phyloP scores from a whole-genome alignment of 2,797 vertebrate genomes.

The Phalloptychus januarius region DNA sequence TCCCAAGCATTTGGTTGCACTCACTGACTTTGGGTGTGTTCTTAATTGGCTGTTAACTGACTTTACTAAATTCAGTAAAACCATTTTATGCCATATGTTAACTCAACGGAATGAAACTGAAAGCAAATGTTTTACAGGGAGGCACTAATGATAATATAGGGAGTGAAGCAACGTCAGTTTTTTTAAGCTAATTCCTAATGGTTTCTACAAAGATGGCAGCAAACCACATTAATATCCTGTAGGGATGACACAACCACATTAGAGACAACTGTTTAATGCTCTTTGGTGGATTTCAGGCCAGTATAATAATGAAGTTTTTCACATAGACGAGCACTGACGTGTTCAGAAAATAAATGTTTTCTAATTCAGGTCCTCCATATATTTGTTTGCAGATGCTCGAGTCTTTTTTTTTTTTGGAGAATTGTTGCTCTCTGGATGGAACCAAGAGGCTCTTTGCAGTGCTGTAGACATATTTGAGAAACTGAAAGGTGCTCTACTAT shows the following conservation, averaged over 20 bases:
- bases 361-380: conserved; percentile 50
- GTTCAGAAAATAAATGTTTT: conserved; percentile 54
- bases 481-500: conserved; percentile 71
- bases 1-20: conserved; percentile 11
- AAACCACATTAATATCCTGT: conserved; percentile 76
- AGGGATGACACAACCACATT: conserved; percentile 70
- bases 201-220: conserved; percentile 73
- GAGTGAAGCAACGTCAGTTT: conserved; percentile 46
- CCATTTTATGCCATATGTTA: conserved; percentile 35
- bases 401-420: conserved; percentile 23
- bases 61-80: conserved; percentile 48
- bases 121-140: conserved; percentile 61
- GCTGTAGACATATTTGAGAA: conserved; percentile 66
- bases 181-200: conserved; percentile 67
- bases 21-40: conserved; percentile 56
- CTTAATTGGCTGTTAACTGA: conserved; percentile 41
- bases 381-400: conserved; percentile 49
- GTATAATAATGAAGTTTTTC: conserved; percentile 44
- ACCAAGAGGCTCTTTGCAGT: conserved; percentile 54
- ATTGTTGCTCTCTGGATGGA: conserved; percentile 51
- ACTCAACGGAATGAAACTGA: conserved; percentile 38
- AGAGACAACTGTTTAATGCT: conserved; percentile 45
- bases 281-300: conserved; percentile 51
- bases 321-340: conserved; percentile 40
- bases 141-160: conserved; percentile 40